phyloP scores from a whole-genome alignment of 2,797 vertebrate genomes.

The Furcifer pardalis region DNA sequence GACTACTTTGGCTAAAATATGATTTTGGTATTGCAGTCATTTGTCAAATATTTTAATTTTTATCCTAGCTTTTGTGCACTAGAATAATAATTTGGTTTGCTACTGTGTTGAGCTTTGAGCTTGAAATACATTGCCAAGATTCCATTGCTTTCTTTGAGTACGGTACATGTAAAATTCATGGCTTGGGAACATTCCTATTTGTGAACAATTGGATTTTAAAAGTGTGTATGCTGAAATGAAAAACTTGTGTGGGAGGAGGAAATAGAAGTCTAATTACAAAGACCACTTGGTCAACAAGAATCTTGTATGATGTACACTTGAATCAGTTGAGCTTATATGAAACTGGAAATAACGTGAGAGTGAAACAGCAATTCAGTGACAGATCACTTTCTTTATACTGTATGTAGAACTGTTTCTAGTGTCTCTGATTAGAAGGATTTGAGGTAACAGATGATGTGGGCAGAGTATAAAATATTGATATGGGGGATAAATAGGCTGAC shows the following conservation, averaged over 20 bases:
- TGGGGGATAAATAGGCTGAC: background rate
- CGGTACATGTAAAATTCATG: background rate
- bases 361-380: too few species aligned
- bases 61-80: background rate
- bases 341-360: background rate
- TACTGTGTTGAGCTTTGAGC: background rate
- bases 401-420: background rate
- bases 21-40: background rate
- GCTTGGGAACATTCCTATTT: background rate
- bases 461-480: background rate
- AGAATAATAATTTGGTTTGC: background rate
- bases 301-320: background rate
- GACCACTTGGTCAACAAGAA: background rate
- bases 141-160: background rate
- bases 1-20: background rate
- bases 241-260: slow-evolving; percentile 4
- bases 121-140: slow-evolving; percentile 16
- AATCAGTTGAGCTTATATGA: background rate
- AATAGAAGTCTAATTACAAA: slow-evolving; percentile 4
- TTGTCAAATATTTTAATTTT: background rate
- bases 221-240: slow-evolving; percentile 4
- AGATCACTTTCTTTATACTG: too few species aligned
- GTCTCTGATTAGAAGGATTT: background rate
- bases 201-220: slow-evolving; percentile 20
- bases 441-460: background rate